phyloP scores from a whole-genome alignment of 2,888 invertebrate species.

The Diploptera punctata region DNA sequence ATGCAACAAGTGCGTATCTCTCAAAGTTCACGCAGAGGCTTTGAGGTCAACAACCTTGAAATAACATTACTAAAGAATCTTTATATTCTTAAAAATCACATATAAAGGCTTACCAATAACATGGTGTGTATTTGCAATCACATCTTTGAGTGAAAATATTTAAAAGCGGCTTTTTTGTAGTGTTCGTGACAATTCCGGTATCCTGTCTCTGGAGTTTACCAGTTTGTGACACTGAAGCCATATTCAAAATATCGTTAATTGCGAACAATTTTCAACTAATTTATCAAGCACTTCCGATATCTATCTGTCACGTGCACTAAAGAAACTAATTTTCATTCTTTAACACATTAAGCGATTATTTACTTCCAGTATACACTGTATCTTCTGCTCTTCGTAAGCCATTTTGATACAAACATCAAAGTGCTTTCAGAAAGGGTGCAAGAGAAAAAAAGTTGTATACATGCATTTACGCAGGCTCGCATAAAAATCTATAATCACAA shows the following conservation, averaged over 20 bases:
- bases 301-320: neutral
- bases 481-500: neutral
- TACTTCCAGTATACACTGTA: neutral
- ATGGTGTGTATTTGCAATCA: slow-evolving; percentile 85
- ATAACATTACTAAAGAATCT: neutral
- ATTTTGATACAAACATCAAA: slow-evolving; percentile 21
- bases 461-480: neutral
- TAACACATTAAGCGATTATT: neutral
- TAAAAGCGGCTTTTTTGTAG: slow-evolving; percentile 41
- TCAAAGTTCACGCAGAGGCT: neutral
- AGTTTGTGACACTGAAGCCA: slow-evolving; percentile 40
- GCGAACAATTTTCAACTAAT: neutral
- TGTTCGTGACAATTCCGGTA: slow-evolving; percentile 39
- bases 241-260: slow-evolving; percentile 9
- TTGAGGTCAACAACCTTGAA: slow-evolving; percentile 23
- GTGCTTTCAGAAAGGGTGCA: neutral
- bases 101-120: slow-evolving; percentile 76
- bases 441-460: neutral
- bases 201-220: slow-evolving; percentile 42
- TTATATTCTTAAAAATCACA: slow-evolving; percentile 25
- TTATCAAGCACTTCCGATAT: neutral
- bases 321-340: neutral
- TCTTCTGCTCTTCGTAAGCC: neutral
- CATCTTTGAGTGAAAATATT: slow-evolving; percentile 50
- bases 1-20: slow-evolving; percentile 37